Evolutionary conservation across 2,797 vertebrate genomes (phyloP).

Genomic region (Arnoldichthys spilopterus): DNA sequence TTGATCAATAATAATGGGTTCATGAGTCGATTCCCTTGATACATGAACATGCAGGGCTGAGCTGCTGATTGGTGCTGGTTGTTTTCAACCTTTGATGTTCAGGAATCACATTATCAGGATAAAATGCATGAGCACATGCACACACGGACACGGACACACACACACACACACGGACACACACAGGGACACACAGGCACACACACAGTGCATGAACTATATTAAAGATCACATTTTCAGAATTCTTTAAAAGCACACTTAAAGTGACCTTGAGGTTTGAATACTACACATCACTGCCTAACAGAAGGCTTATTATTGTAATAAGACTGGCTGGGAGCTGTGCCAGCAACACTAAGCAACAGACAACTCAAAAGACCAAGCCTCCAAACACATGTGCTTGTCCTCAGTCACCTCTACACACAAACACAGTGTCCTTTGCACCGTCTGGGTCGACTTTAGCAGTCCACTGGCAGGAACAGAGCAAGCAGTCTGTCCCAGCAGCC

Average conservation of each 20-base stretch:
- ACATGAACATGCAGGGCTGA: too few species aligned
- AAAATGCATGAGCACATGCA: neutral
- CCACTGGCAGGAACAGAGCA: neutral
- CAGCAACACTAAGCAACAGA: neutral
- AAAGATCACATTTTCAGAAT: neutral
- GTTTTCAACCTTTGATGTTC: too few species aligned
- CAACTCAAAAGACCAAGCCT: neutral
- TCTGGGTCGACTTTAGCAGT: constrained; percentile 14
- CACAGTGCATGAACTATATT: neutral
- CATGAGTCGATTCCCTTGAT: too few species aligned
- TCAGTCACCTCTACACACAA: constrained; percentile 10
- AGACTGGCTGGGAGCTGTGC: neutral
- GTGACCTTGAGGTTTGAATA: neutral
- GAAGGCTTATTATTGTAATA: neutral
- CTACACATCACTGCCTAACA: neutral
- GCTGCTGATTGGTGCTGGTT: too few species aligned
- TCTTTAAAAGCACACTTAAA: neutral
- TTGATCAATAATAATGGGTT: too few species aligned
- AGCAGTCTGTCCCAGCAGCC: constrained; percentile 21
- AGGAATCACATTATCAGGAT: neutral
- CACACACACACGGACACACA: neutral
- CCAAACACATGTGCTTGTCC: neutral
- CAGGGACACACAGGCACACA: constrained; percentile 8
- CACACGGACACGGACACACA: neutral
- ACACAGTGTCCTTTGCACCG: constrained; percentile 13